Evolutionary conservation across 2,113 vertebrate species (phyloP).

Genomic region (Thymallus thymallus): DNA sequence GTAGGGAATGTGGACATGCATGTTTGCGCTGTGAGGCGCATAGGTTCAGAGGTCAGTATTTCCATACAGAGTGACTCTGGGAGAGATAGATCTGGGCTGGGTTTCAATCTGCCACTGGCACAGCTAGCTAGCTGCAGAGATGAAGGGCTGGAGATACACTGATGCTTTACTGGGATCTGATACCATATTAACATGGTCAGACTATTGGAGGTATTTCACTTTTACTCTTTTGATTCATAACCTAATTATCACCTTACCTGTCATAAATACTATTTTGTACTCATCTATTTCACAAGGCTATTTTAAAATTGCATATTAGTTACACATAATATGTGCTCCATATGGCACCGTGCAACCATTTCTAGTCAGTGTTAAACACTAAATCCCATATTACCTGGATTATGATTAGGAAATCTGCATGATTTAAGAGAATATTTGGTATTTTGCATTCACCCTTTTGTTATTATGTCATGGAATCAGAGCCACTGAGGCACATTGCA

Average conservation of each 20-base stretch:
- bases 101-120: conserved; percentile 30
- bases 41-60: conserved; percentile 36
- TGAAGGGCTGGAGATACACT: neutral
- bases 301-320: conserved; percentile 27
- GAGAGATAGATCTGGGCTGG: conserved; percentile 34
- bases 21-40: conserved; percentile 30
- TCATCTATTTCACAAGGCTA: conserved; percentile 20
- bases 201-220: neutral
- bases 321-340: neutral
- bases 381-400: conserved; percentile 45
- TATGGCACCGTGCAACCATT: neutral
- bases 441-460: conserved; percentile 12
- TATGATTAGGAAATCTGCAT: conserved; percentile 30
- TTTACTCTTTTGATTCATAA: conserved; percentile 1
- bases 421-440: neutral
- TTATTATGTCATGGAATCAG: conserved; percentile 26
- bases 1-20: conserved; percentile 19
- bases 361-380: conserved; percentile 31
- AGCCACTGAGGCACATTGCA: conserved; percentile 6
- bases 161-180: conserved; percentile 13
- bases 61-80: conserved; percentile 45
- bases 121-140: neutral
- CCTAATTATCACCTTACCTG: conserved; percentile 1
- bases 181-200: neutral
- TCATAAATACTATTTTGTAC: neutral